Base-by-base conservation (phyloP, 2,797 vertebrate genomes). In the Gadopsis marmoratus region DNA sequence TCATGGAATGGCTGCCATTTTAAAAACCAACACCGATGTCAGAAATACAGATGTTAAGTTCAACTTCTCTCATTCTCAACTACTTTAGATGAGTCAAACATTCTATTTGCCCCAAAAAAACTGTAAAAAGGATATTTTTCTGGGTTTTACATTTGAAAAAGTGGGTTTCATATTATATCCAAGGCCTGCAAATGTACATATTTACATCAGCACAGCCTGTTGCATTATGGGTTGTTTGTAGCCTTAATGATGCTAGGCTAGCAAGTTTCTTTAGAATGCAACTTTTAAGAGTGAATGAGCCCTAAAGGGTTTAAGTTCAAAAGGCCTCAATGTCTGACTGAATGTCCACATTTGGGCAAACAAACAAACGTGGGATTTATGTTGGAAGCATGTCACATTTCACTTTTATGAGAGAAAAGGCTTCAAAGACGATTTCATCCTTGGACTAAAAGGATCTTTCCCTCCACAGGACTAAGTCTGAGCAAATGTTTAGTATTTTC, bases 351-450 rank as follows among this genome's bases (percentile, higher is more conserved):
- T 68, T 74, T 69, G 23, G 41, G 66, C 3, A 17, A 66, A 16
- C 5, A 35, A 35, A 56, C 7, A 74, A 69, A 53, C 14, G 51
- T 45, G 10, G 21, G 43, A 56, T 64, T 65, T 60, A 71, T 21
- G 37, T 69, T 53, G 31, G 31, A 58, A 43, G 13, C 9, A 51
- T 51, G 45, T 69, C 29, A 53, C 10, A n/a, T 67, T 66, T 67
- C 43, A 19, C 31, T 74, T 41, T 68, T n/a, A 68, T 8, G 3
- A 63, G 58, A 63, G 33, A 13, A 63, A 45, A 11, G 1, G 21
- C 50, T 68, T 55, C 50, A 13, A 63, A 59, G 71, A 53, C 2
- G 1, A 37, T 65, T 47, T 65, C 43, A 19, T 74, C 43, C 21
- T 29, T 14, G 72, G 41, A 23, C 50, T 47, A 5, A 64, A 65